Evolutionary conservation across 37 sponge, comb jelly and placozoan genomes (phyloP), one percentile per base, ranked within the genome.

Genomic region (Mnemiopsis leidyi): DNA sequence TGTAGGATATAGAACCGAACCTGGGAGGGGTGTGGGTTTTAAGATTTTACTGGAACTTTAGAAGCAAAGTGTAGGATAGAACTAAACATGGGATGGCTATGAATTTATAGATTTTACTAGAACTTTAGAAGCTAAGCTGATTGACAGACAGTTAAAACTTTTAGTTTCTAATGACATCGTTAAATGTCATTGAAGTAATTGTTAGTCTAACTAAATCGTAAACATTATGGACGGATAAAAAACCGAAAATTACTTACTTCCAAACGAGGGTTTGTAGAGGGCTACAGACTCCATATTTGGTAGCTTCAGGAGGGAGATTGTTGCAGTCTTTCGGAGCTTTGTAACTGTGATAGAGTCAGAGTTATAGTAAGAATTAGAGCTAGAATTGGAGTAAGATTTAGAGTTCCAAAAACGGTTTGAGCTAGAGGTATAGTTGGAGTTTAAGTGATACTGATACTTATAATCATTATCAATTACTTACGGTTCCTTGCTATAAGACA

Each of bases 231-330:
- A 21, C 68, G 13, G 20, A 20, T 21, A 67, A 13, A 13, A 67
- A 13, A 13, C 68, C 68, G n/a, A n/a, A n/a, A n/a, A 85, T 39
- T 23, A 40, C 90, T 85, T n/a, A 85, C 90, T 40, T 85, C 90
- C 90, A 85, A 5, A 85, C 90, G 39, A 85, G 32, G 48, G 90
- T 85, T 28, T 85, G 90, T 0, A 85, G 90, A 39, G 90, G 90
- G 25, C 90, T 85, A 26, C 90, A 85, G 1, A 40, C 40, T 85
- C 90, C 90, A 61, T 40, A 85, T 37, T 85, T 85, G 5, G 2
- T 33, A 25, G 90, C 90, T 37, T 85, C 90, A 38, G 90, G 90
- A 2, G 90, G 90, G 26, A 85, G 61, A 61, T 85, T 85, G 48
- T 2, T 40, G 26, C 61, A 26, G 90, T 85, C 36, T 26, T 85